Percentiles rank a stretch among this genome's conserved stretches.
These are phyloP conservation scores for Galeopsomyia nigrocyanea DNA, from an alignment of 2,888 invertebrate genomes.

Conservation along the genomic window DNA sequence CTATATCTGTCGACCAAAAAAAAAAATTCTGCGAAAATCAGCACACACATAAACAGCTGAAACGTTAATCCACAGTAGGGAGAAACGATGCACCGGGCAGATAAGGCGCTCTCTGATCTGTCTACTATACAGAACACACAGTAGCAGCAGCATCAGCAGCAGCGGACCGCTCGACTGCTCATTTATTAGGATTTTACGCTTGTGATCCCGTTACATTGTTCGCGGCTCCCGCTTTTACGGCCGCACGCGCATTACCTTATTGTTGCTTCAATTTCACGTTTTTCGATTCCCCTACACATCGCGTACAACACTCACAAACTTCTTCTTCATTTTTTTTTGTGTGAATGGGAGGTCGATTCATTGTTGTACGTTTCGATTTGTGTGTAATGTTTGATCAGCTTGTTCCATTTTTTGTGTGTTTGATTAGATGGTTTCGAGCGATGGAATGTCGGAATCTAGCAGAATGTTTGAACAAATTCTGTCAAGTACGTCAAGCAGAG, in stretches of 20 bases:
- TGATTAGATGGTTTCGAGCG: too few species aligned
- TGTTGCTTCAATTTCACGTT: slow-evolving; percentile 49
- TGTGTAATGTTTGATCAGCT: too few species aligned
- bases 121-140: slow-evolving; percentile 27
- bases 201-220: slow-evolving; percentile 57
- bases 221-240: slow-evolving; percentile 57
- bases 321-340: slow-evolving; percentile 31
- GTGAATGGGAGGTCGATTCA: not conserved
- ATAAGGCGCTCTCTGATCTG: slow-evolving; percentile 52
- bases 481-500: too few species aligned
- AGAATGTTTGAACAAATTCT: too few species aligned
- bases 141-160: not conserved
- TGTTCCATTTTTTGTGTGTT: too few species aligned
- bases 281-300: slow-evolving; percentile 34
- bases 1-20: too few species aligned
- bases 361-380: not conserved
- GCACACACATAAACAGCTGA: too few species aligned
- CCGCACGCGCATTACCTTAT: slow-evolving; percentile 54
- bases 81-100: slow-evolving; percentile 55
- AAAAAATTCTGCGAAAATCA: too few species aligned
- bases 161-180: slow-evolving; percentile 58
- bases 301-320: too few species aligned
- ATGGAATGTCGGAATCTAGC: too few species aligned
- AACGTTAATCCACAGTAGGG: not conserved
- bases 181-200: slow-evolving; percentile 66